Conservation (phyloP, 2,113 vertebrate species). For the Tragelaphus scriptus region DNA sequence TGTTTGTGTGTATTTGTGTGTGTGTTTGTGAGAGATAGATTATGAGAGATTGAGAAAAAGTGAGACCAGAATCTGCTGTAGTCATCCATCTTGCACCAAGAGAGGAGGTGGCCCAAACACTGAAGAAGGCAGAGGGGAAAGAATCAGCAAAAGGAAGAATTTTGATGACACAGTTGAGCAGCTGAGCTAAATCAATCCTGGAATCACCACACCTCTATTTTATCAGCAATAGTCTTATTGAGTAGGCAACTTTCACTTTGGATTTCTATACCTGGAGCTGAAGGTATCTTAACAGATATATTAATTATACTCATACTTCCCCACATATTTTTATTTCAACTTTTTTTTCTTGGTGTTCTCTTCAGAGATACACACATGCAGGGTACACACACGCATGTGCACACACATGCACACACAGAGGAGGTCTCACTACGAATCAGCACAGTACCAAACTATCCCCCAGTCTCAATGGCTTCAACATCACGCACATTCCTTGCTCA, state of each 20-base stretch:
- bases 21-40: not conserved
- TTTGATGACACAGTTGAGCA: not conserved
- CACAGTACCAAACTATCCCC: not conserved
- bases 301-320: not conserved
- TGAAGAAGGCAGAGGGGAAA: not conserved
- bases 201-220: not conserved
- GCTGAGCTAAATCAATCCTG: not conserved
- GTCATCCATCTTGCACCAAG: not conserved
- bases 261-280: not conserved
- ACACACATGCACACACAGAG: not conserved
- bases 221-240: not conserved
- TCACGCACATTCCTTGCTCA: not conserved
- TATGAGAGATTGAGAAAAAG: not conserved
- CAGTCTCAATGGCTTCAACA: not conserved
- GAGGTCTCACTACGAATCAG: not conserved
- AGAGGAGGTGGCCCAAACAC: not conserved
- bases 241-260: not conserved
- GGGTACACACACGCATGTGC: not conserved
- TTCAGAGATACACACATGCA: not conserved
- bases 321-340: not conserved
- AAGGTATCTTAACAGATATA: not conserved
- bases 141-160: not conserved
- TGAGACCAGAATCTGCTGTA: not conserved
- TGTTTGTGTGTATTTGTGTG: not conserved
- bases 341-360: not conserved